Percentiles rank a stretch among this genome's conserved stretches.
These are phyloP conservation scores for Babyrousa celebensis DNA, from an alignment of 2,797 vertebrate genomes.

Conservation along the genomic window DNA sequence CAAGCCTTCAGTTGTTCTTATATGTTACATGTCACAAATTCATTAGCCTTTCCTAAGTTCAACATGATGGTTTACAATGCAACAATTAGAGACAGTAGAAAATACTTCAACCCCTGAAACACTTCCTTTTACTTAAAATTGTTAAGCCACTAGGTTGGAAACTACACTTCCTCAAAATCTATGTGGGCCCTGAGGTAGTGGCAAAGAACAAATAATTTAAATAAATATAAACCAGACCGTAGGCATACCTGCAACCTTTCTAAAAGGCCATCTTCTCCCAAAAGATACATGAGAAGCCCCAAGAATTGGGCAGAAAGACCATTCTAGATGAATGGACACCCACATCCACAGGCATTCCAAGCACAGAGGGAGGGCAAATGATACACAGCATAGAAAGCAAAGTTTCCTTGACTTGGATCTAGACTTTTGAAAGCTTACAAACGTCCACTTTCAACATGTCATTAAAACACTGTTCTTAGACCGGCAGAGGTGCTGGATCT, in stretches of 20 bases:
- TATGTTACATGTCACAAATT: not conserved
- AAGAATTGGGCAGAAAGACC: conserved; percentile 55
- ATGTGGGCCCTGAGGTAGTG: not conserved
- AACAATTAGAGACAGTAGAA: conserved; percentile 47
- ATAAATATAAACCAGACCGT: conserved; percentile 19
- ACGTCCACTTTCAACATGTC: not conserved
- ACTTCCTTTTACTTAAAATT: conserved; percentile 55
- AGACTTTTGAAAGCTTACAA: conserved; percentile 23
- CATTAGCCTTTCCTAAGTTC: conserved; percentile 36
- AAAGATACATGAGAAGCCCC: conserved; percentile 56
- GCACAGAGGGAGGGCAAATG: conserved; percentile 35
- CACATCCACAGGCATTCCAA: not conserved
- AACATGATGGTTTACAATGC: not conserved
- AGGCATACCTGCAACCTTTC: not conserved
- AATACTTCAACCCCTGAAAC: conserved; percentile 22
- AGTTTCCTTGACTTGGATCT: not conserved
- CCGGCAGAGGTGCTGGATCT: not conserved
- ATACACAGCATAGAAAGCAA: conserved; percentile 19
- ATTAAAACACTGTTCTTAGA: conserved; percentile 29
- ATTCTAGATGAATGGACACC: conserved; percentile 18
- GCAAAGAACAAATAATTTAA: conserved; percentile 42
- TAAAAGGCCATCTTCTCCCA: conserved; percentile 40
- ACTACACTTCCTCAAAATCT: conserved; percentile 57
- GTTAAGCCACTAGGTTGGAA: conserved; percentile 47
- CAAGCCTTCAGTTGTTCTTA: not conserved